Percentiles rank a stretch among this genome's conserved stretches.
These are phyloP conservation scores for Accipiter virgatus DNA, from an alignment of 2,113 vertebrate genomes.

Conservation along the genomic window DNA sequence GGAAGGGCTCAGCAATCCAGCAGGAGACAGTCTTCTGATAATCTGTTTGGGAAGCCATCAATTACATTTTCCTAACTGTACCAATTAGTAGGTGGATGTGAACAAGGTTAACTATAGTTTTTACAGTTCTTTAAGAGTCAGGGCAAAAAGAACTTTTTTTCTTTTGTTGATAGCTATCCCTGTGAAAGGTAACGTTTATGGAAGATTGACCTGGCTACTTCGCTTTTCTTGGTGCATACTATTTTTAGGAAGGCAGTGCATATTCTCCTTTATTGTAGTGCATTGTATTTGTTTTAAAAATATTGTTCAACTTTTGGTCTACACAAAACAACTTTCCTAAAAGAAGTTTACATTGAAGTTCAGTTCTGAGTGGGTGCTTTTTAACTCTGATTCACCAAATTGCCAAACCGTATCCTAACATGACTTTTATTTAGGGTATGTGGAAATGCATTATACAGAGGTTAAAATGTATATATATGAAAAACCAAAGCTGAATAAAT, in stretches of 20 bases:
- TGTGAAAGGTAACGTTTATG: background rate
- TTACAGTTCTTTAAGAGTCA: background rate
- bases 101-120: background rate
- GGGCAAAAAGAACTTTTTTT: background rate
- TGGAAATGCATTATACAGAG: background rate
- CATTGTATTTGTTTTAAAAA: background rate
- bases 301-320: background rate
- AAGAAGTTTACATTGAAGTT: background rate
- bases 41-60: background rate
- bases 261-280: background rate
- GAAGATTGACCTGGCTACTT: background rate
- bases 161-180: background rate
- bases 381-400: background rate
- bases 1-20: background rate
- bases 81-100: background rate
- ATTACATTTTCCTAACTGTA: background rate
- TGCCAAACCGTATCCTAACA: background rate
- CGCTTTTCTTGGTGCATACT: background rate
- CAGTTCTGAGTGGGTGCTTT: background rate
- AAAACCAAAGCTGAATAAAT: background rate
- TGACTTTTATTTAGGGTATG: background rate
- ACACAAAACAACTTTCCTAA: background rate
- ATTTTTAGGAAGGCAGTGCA: background rate
- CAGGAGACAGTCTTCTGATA: background rate
- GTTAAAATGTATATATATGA: background rate